phyloP scores from a whole-genome alignment of 2,113 vertebrate genomes.

The Bettongia penicillata region DNA sequence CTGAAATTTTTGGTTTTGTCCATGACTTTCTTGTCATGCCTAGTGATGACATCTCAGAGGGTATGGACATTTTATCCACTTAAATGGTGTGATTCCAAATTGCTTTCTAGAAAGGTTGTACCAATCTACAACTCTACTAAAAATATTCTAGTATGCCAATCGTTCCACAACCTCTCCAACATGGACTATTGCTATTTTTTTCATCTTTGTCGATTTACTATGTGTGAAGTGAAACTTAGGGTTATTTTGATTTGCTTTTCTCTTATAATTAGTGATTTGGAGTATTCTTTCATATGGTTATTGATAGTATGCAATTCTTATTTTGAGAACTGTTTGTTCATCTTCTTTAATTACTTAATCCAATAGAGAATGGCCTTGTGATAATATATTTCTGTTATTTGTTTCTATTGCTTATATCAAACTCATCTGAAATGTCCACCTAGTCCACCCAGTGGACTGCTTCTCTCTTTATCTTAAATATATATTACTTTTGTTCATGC shows the following conservation, averaged over 20 bases:
- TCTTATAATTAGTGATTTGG: background rate
- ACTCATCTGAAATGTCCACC: background rate
- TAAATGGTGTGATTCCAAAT: too few species aligned
- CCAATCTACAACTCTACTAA: too few species aligned
- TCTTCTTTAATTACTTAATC: background rate
- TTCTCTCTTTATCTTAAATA: background rate
- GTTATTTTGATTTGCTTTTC: too few species aligned
- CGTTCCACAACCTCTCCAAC: too few species aligned
- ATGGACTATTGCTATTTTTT: too few species aligned
- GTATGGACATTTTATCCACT: too few species aligned
- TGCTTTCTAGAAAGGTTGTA: too few species aligned
- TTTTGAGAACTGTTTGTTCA: background rate
- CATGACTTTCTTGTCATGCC: too few species aligned
- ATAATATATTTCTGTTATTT: background rate
- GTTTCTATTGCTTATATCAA: background rate
- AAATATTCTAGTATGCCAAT: too few species aligned
- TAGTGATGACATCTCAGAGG: too few species aligned
- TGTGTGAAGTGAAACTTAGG: too few species aligned
- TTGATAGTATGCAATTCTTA: background rate
- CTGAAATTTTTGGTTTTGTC: background rate
- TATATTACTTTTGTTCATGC: background rate
- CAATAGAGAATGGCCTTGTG: background rate
- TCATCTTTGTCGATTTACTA: too few species aligned
- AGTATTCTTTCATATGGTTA: background rate
- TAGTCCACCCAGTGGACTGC: background rate